phyloP scores from a whole-genome alignment of 2,797 vertebrate genomes.

The Parauchenoglanis ngamensis region DNA sequence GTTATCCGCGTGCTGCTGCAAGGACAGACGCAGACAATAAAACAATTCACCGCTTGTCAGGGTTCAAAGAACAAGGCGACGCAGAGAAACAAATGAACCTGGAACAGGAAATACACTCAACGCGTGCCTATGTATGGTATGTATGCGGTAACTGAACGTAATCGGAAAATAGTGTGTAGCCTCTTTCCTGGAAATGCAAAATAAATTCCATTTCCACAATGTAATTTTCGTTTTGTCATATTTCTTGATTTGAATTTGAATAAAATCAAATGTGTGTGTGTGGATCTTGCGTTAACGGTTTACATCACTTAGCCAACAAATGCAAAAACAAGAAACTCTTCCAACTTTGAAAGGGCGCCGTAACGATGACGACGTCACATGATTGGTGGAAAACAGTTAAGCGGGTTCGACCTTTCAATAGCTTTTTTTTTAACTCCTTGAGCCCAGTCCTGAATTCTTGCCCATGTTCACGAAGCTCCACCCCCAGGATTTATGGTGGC shows the following conservation, averaged over 20 bases:
- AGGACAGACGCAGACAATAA: constrained; percentile 19
- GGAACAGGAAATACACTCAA: background rate
- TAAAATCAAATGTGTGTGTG: background rate
- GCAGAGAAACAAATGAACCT: background rate
- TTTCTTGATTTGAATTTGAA: background rate
- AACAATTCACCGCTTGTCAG: constrained; percentile 17
- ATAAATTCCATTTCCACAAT: background rate
- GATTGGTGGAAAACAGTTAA: background rate
- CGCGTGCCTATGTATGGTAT: background rate
- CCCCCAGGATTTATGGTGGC: background rate
- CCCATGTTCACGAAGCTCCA: background rate
- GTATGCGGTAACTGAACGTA: background rate
- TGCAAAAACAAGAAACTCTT: background rate
- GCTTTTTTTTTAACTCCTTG: background rate
- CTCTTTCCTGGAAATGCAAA: background rate
- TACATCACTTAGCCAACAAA: background rate
- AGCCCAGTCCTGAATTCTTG: background rate
- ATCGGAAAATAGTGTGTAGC: background rate
- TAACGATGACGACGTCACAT: background rate
- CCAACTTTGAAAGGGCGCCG: background rate
- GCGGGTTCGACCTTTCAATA: background rate
- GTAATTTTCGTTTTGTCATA: background rate
- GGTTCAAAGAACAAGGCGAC: constrained; percentile 36
- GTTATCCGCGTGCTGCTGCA: constrained; percentile 12
- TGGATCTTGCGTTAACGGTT: background rate